A percentile compares a stretch with the other conserved stretches of the same genome.
phyloP scores from a whole-genome alignment of 2,113 vertebrate genomes.

The Burhinus bistriatus region DNA sequence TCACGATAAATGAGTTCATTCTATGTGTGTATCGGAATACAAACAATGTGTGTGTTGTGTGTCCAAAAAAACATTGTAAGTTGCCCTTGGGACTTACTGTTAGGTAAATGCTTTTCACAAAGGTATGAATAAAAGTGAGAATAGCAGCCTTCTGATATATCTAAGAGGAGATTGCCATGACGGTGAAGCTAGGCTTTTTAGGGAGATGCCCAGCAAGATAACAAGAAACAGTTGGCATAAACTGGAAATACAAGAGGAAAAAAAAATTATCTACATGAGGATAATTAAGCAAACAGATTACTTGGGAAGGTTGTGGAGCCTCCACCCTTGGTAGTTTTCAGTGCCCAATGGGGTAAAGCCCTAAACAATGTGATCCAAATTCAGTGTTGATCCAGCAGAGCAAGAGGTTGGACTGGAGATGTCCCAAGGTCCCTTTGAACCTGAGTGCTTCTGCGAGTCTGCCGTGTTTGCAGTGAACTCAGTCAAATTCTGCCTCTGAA shows the following conservation, averaged over 20 bases:
- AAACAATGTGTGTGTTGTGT: not conserved
- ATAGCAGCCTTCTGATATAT: not conserved
- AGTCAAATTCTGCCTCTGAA: not conserved
- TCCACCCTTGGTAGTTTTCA: not conserved
- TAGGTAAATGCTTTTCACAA: not conserved
- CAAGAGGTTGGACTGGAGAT: not conserved
- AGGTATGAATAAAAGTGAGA: not conserved
- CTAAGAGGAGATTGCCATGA: not conserved
- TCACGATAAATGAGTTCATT: not conserved
- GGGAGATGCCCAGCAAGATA: not conserved
- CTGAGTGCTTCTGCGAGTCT: not conserved
- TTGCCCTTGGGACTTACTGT: not conserved
- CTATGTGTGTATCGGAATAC: not conserved
- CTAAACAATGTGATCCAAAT: not conserved
- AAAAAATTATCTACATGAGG: not conserved
- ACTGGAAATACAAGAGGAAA: not conserved
- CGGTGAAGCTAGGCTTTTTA: not conserved
- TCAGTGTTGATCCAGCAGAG: not conserved
- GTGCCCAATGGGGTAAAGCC: not conserved
- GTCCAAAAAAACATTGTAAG: not conserved
- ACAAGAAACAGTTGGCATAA: not conserved
- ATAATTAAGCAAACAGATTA: not conserved
- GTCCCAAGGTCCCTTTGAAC: not conserved
- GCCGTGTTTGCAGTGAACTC: not conserved
- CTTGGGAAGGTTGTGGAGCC: not conserved